Evolutionary conservation across 2,797 vertebrate genomes (phyloP), one percentile per base, ranked within the genome.

Genomic region (Avahi laniger): DNA sequence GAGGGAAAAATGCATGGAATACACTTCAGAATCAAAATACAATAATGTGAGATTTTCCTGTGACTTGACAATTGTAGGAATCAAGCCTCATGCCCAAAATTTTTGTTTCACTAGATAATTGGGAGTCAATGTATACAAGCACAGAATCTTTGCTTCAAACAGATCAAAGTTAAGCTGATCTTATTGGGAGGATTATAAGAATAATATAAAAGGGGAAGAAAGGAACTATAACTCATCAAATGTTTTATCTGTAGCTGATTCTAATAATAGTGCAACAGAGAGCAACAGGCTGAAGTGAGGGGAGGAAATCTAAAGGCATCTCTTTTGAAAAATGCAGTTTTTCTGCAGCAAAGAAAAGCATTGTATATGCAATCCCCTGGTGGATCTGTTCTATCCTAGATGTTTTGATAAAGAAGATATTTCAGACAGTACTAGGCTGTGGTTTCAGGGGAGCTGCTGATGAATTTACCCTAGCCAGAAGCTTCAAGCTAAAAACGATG

Each of bases 401-500:
- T 3, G 2, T 84, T 97, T 83, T 88, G n/a, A 93, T 91, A 93
- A 95, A 98, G 90, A 92, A 80, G 11, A 17, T 95, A 90, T 96
- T 96, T 95, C 48, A 84, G 33, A 80, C 41, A 78, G 28, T 41
- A 52, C 2, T 30, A 92, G 84, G 41, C 41, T 88, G 30, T 85
- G 57, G 38, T 84, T 97, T 91, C 91, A 95, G 91, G 87, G 48
- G 91, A 94, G 95, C 78, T 91, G 75, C 89, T 85, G 89, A 90
- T 70, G 93, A 95, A 67, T 96, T 65, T 88, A 87, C 83, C 65
- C 0, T 4, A 95, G 30, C 80, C 93, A 70, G 78, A 93, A 91
- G 38, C 24, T 93, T 78, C 76, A 67, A 86, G 72, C 13, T 59
- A 67, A 91, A 98, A 97, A 41, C 57, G 73, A 83, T 26, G 63